Conservation (phyloP, 2,888 invertebrate genomes). For the Conus canariensis region DNA sequence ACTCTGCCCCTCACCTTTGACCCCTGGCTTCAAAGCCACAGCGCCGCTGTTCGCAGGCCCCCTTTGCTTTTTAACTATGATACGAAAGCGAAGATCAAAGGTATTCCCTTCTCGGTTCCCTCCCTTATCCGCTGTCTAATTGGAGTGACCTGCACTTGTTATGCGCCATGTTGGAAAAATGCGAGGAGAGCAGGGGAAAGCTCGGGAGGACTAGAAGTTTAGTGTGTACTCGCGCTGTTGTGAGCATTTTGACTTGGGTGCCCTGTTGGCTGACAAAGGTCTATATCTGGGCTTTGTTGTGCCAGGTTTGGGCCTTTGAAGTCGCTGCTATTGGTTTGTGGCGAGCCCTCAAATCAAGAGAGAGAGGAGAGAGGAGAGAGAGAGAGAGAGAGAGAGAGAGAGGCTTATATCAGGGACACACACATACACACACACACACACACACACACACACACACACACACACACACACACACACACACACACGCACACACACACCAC, state of each 20-base stretch:
- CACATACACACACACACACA: no score
- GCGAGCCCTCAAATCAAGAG: not conserved
- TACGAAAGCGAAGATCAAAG: conserved; percentile 29
- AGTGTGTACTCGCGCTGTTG: not conserved
- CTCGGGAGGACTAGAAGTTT: not conserved
- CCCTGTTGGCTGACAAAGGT: not conserved
- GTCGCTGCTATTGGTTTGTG: not conserved
- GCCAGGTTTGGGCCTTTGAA: not conserved
- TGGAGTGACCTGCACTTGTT: conserved; percentile 27
- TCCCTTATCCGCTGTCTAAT: conserved; percentile 26
- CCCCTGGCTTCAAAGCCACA: not conserved
- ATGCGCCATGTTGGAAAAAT: not conserved
- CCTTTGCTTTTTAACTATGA: conserved; percentile 13
- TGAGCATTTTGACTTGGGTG: not conserved
- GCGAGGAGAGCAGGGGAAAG: not conserved
- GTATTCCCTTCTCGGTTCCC: conserved; percentile 8
- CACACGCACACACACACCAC: not conserved
- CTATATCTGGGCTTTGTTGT: conserved; percentile 1
- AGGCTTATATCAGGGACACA: not conserved
- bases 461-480: no score
- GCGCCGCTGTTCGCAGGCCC: not conserved
- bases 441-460: no score
- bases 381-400: not conserved
- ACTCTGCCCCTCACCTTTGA: not conserved
- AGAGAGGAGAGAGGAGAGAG: not conserved